Evolutionary conservation across 2,797 vertebrate species (phyloP).

Genomic region (Tachyglossus aculeatus): DNA sequence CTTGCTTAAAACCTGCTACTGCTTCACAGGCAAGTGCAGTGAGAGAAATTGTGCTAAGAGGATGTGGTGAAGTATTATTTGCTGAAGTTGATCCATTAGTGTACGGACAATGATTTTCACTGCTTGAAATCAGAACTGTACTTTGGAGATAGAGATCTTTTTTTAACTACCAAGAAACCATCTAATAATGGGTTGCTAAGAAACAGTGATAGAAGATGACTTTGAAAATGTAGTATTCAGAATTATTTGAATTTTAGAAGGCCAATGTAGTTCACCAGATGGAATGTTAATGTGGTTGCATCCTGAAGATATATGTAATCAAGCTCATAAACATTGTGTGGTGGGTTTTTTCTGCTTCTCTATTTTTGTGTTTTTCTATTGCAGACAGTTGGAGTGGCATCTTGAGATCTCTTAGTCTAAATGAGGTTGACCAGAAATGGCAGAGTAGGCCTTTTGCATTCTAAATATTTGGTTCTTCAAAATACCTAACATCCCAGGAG

Average conservation of each 20-base stretch:
- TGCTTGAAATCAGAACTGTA: neutral
- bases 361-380: neutral
- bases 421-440: neutral
- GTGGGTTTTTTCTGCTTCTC: neutral
- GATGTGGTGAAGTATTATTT: neutral
- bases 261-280: neutral
- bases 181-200: conserved; percentile 34
- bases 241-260: neutral
- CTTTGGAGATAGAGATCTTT: conserved; percentile 8
- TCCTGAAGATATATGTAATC: neutral
- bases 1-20: conserved; percentile 33
- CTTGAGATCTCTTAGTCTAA: neutral
- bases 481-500: neutral
- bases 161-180: conserved; percentile 9
- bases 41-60: neutral
- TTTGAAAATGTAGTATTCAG: neutral
- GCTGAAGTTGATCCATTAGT: neutral
- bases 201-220: conserved; percentile 4
- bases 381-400: neutral
- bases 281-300: neutral
- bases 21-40: neutral
- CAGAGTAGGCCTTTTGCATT: neutral
- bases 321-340: neutral
- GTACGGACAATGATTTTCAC: neutral
- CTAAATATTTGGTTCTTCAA: neutral